Conservation (phyloP, 2,888 invertebrate species). For the Aphidoletes aphidimyza region DNA sequence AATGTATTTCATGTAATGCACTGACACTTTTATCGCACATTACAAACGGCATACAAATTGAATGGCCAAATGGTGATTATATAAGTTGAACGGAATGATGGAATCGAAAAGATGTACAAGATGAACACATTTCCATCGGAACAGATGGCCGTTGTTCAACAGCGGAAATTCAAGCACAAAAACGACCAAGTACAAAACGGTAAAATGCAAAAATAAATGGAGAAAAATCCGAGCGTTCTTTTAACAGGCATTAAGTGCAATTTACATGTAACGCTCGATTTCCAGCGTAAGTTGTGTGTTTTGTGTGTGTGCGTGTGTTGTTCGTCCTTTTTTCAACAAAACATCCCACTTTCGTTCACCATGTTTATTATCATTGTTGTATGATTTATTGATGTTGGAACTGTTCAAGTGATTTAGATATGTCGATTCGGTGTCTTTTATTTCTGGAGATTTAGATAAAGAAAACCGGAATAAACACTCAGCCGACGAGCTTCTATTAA, state of each 20-base stretch:
- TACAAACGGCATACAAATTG: background rate
- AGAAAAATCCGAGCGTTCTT: background rate
- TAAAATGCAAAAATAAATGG: background rate
- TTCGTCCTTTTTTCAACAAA: conserved; percentile 35
- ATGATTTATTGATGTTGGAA: conserved; percentile 8
- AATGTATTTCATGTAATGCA: conserved; percentile 13
- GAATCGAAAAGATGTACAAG: conserved; percentile 26
- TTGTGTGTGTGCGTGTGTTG: background rate
- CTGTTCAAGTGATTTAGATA: conserved; percentile 25
- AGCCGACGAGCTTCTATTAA: background rate
- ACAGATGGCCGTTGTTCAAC: background rate
- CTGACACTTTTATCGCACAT: background rate
- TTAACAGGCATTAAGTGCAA: background rate
- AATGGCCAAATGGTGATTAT: conserved; percentile 28
- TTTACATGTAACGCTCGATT: conserved; percentile 44
- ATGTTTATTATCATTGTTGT: conserved; percentile 10
- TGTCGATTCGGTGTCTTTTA: background rate
- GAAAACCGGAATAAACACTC: conserved; percentile 42
- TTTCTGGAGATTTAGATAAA: conserved; percentile 32
- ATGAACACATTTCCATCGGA: no score
- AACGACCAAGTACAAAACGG: background rate
- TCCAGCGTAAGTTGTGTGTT: background rate
- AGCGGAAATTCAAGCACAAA: conserved; percentile 38
- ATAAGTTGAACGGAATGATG: background rate
- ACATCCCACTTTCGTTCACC: background rate